Conservation (phyloP, 2,888 invertebrate genomes). For the Caenorhabditis sp. region DNA sequence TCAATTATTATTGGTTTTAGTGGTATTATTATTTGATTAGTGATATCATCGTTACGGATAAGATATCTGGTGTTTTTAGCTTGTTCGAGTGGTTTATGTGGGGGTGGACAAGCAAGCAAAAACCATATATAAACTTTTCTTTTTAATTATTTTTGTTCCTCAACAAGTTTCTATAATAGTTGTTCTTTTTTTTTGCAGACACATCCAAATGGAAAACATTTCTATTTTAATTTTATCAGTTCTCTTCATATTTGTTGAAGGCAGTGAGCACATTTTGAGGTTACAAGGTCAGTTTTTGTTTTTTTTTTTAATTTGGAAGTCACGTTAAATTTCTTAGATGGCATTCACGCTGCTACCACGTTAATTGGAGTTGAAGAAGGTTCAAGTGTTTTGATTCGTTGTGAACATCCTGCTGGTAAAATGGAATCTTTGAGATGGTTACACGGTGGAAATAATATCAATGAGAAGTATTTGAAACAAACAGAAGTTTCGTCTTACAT, state of each 20-base stretch:
- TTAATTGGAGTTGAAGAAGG: slow-evolving; percentile 37
- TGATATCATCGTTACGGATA: not conserved
- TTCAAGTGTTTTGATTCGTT: slow-evolving; percentile 34
- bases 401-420: slow-evolving; percentile 37
- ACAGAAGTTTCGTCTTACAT: slow-evolving; percentile 30
- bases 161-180: not conserved
- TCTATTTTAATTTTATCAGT: slow-evolving; percentile 1
- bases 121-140: not conserved
- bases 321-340: slow-evolving; percentile 12
- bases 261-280: slow-evolving; percentile 40
- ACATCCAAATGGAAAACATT: not conserved
- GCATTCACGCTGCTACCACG: slow-evolving; percentile 28
- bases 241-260: slow-evolving; percentile 2
- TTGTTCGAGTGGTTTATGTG: not conserved
- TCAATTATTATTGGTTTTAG: not conserved
- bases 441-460: slow-evolving; percentile 24
- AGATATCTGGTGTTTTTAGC: not conserved
- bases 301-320: not conserved
- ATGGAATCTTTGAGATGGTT: slow-evolving; percentile 36
- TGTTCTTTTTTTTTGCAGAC: not conserved
- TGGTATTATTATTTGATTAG: not conserved
- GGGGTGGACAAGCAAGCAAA: not conserved
- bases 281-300: slow-evolving; percentile 30
- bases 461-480: slow-evolving; percentile 32
- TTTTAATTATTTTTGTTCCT: not conserved